phyloP scores from a whole-genome alignment of 2,888 invertebrate species.

The Neocrepidodera transversa region DNA sequence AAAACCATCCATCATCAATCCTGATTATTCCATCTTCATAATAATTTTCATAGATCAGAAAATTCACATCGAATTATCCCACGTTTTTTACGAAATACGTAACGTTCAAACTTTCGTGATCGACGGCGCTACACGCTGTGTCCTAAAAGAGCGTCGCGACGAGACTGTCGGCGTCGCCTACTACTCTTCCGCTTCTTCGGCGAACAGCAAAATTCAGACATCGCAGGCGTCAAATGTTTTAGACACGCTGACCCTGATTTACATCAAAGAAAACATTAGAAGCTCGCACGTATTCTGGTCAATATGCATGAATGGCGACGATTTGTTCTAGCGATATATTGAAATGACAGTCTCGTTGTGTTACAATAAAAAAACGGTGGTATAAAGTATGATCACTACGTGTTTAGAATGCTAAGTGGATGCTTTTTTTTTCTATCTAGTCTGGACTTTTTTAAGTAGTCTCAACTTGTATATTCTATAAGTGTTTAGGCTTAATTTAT shows the following conservation, averaged over 20 bases:
- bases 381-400: too few species aligned
- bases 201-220: conserved; percentile 18
- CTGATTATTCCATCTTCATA: too few species aligned
- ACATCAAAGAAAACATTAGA: conserved; percentile 5
- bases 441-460: too few species aligned
- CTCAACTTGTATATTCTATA: too few species aligned
- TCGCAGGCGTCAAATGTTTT: conserved; percentile 24
- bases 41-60: too few species aligned
- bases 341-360: not conserved
- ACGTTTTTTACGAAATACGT: not conserved
- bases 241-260: conserved; percentile 20
- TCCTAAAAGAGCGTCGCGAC: conserved; percentile 17
- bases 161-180: conserved; percentile 14
- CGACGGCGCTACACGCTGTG: conserved; percentile 1
- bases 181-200: conserved; percentile 16
- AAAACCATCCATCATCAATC: too few species aligned
- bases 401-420: too few species aligned
- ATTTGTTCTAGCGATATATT: not conserved
- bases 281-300: not conserved
- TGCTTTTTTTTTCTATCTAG: too few species aligned
- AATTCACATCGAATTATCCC: too few species aligned
- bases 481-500: too few species aligned
- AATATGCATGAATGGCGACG: not conserved
- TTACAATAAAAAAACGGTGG: too few species aligned
- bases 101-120: conserved; percentile 4